Evolutionary conservation across 2,797 vertebrate genomes (phyloP), one percentile per base, ranked within the genome.

Genomic region (Alosa sapidissima): DNA sequence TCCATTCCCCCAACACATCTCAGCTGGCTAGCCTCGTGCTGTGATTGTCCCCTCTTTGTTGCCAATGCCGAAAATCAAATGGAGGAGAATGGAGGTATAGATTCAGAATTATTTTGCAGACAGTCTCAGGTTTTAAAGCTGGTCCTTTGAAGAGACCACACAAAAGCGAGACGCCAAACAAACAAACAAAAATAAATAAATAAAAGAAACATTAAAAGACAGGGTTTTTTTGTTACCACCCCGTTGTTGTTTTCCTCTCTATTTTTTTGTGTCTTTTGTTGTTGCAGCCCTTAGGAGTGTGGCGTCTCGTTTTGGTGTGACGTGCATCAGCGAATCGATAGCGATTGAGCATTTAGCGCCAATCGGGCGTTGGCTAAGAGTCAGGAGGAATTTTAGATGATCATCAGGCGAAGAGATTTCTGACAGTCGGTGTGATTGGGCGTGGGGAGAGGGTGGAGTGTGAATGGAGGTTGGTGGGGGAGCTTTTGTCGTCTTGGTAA

Each of bases 311-410:
- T 87, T 86, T 82, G 85, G 84, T 58, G 62, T 78, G 19, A 33
- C n/a, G 49, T 82, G 19, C 81, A 49, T 81, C 82, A 84, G 48
- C 47, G 86, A 89, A 89, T 89, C 89, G 84, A 88, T 87, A 82
- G 81, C 87, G 82, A 81, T 75, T 60, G 81, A 89, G 88, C 52
- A 82, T 81, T 81, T 68, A 51, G 68, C 83, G 78, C 84, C 87
- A 85, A 41, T 87, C 84, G 60, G 85, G 54, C n/a, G 48, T 84
- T 85, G 47, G 81, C 81, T 52, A 82, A 87, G 81, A 78, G 85
- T 81, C 48, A 13, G 51, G 85, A 54, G 82, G 58, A 84, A 86
- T 84, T 84, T 86, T 86, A 36, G 78, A 33, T 85, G 85, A 33
- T 58, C 82, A 72, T 41, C 65, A 72, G 65, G 65, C 65, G 14